These are phyloP conservation scores for Brachionus manjavacas DNA, from an alignment of 1,140 invertebrate species.

Conservation along the genomic window DNA sequence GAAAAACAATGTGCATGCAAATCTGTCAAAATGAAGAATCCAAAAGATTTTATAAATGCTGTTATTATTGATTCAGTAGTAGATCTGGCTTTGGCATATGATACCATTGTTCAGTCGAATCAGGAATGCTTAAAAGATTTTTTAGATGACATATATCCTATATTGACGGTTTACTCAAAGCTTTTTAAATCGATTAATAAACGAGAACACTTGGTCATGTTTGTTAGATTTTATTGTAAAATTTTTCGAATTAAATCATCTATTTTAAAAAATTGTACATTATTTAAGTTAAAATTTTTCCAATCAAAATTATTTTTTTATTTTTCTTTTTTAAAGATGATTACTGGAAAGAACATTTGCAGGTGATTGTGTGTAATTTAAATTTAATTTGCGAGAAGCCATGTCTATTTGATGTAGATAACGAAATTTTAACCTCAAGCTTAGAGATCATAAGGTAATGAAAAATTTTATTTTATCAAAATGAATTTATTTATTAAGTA, in stretches of 20 bases:
- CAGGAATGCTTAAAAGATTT: not conserved
- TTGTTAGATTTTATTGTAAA: conserved; percentile 10
- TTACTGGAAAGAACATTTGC: not conserved
- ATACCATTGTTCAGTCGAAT: not conserved
- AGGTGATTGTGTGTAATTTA: not conserved
- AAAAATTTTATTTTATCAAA: not conserved
- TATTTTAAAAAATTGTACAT: not conserved
- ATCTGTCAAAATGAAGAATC: not conserved
- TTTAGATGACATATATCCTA: not conserved
- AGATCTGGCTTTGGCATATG: not conserved
- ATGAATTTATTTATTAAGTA: not conserved
- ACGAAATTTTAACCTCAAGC: not conserved
- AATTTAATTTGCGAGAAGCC: conserved; percentile 1
- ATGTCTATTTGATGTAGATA: not conserved
- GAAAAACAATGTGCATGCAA: conserved; percentile 1
- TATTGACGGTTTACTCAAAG: not conserved
- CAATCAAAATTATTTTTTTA: not conserved
- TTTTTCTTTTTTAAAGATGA: not conserved
- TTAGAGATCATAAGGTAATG: not conserved
- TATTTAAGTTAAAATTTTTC: not conserved
- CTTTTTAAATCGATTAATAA: not conserved
- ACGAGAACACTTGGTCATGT: not conserved
- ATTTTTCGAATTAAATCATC: not conserved
- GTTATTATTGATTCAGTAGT: not conserved
- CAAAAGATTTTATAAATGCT: not conserved